These are phyloP conservation scores for Clarias gariepinus DNA, from an alignment of 2,113 vertebrate genomes.

Conservation along the genomic window DNA sequence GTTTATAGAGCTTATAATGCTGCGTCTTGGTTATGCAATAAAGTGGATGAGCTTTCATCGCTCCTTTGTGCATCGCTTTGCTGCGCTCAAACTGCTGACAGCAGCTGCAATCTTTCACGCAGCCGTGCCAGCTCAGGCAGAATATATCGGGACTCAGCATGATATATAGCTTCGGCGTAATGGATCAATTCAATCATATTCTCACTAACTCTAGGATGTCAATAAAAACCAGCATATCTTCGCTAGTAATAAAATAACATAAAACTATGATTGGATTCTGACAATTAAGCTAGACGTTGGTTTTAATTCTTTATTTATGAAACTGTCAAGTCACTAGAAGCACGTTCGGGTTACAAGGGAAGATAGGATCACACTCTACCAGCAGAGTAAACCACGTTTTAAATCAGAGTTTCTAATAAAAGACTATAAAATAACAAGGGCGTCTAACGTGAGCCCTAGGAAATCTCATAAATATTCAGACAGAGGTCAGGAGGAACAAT, in stretches of 20 bases:
- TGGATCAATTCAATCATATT: slow-evolving; percentile 29
- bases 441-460: neutral
- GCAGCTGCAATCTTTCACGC: slow-evolving; percentile 44
- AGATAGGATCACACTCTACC: neutral
- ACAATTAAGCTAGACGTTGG: neutral
- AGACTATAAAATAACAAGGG: neutral
- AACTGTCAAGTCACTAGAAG: slow-evolving; percentile 22
- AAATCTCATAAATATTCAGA: slow-evolving; percentile 1
- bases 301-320: slow-evolving; percentile 40
- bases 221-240: neutral
- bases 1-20: slow-evolving; percentile 3
- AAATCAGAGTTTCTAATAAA: slow-evolving; percentile 22
- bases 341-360: slow-evolving; percentile 29
- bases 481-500: slow-evolving; percentile 2
- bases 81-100: slow-evolving; percentile 43
- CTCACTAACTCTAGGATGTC: neutral
- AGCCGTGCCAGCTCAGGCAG: slow-evolving; percentile 44
- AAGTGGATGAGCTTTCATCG: slow-evolving; percentile 36
- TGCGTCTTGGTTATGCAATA: slow-evolving; percentile 33
- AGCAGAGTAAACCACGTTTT: slow-evolving; percentile 26
- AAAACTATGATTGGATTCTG: neutral
- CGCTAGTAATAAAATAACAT: neutral
- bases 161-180: slow-evolving; percentile 25
- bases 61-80: slow-evolving; percentile 15
- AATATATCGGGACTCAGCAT: neutral